Conservation (phyloP, 2,888 invertebrate species). For the Congeria kusceri region DNA sequence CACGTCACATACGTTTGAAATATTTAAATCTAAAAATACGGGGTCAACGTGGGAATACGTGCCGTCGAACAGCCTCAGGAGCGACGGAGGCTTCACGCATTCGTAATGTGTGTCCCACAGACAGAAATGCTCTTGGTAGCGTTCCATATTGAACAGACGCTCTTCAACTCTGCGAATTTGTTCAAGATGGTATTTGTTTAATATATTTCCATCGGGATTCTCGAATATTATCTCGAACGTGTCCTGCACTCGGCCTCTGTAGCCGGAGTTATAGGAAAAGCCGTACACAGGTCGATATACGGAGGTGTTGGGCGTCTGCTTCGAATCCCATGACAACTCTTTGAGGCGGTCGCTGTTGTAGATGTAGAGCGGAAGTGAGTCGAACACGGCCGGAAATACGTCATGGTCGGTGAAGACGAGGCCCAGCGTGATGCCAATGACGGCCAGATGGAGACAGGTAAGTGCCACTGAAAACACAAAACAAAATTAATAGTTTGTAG, state of each 20-base stretch:
- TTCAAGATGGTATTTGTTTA: slow-evolving; percentile 48
- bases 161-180: slow-evolving; percentile 58
- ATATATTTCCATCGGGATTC: slow-evolving; percentile 53
- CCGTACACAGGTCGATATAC: slow-evolving; percentile 60
- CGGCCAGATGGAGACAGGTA: slow-evolving; percentile 59
- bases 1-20: slow-evolving; percentile 52
- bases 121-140: slow-evolving; percentile 61
- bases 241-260: slow-evolving; percentile 60
- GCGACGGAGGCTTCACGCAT: slow-evolving; percentile 65
- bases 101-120: slow-evolving; percentile 31
- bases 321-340: slow-evolving; percentile 62
- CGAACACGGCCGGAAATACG: slow-evolving; percentile 69
- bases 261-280: slow-evolving; percentile 48
- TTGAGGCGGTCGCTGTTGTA: slow-evolving; percentile 61
- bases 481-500: background rate
- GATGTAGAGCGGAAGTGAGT: slow-evolving; percentile 63
- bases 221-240: slow-evolving; percentile 66
- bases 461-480: slow-evolving; percentile 52
- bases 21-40: slow-evolving; percentile 50
- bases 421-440: slow-evolving; percentile 54
- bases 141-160: slow-evolving; percentile 41
- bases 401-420: slow-evolving; percentile 59
- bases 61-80: slow-evolving; percentile 69
- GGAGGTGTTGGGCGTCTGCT: slow-evolving; percentile 23
- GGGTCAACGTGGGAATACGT: slow-evolving; percentile 61